A percentile compares a stretch with the other conserved stretches of the same genome.
These are phyloP conservation scores for Homarus americanus DNA, from an alignment of 1,140 invertebrate genomes.

Conservation along the genomic window DNA sequence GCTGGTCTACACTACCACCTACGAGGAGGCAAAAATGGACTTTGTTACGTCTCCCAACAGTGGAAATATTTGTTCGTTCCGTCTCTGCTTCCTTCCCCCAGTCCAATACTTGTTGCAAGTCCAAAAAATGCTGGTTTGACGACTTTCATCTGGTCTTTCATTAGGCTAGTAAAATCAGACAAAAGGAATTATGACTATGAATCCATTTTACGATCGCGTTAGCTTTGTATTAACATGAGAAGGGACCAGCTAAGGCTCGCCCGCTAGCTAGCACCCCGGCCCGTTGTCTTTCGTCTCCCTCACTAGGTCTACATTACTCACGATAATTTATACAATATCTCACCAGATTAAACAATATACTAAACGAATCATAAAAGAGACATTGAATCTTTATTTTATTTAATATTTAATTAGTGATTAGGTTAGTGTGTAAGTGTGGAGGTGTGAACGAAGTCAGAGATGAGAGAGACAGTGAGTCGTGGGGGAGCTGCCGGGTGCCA, in stretches of 20 bases:
- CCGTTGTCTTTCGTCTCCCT: no score
- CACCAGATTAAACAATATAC: no score
- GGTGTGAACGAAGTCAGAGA: not conserved
- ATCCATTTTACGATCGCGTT: slow-evolving; percentile 69
- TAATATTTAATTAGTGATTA: no score
- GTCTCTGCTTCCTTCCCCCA: slow-evolving; percentile 17
- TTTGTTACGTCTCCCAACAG: slow-evolving; percentile 30
- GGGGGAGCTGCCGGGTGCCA: not conserved
- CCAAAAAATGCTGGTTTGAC: slow-evolving; percentile 66
- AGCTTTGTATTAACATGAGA: slow-evolving; percentile 68
- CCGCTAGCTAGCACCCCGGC: not conserved
- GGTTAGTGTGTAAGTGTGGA: no score
- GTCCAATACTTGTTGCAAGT: slow-evolving; percentile 66
- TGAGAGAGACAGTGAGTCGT: not conserved
- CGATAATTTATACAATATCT: no score
- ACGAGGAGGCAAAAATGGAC: slow-evolving; percentile 39
- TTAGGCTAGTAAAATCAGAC: slow-evolving; percentile 72
- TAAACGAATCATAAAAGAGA: no score
- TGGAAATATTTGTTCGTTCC: slow-evolving; percentile 39
- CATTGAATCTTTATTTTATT: no score
- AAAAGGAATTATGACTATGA: slow-evolving; percentile 71
- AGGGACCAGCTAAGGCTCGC: slow-evolving; percentile 21
- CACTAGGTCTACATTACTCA: no score
- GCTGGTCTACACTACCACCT: slow-evolving; percentile 17
- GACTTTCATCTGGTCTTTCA: slow-evolving; percentile 70